Evolutionary conservation across 2,113 vertebrate genomes (phyloP).

Genomic region (Notechis scutatus): DNA sequence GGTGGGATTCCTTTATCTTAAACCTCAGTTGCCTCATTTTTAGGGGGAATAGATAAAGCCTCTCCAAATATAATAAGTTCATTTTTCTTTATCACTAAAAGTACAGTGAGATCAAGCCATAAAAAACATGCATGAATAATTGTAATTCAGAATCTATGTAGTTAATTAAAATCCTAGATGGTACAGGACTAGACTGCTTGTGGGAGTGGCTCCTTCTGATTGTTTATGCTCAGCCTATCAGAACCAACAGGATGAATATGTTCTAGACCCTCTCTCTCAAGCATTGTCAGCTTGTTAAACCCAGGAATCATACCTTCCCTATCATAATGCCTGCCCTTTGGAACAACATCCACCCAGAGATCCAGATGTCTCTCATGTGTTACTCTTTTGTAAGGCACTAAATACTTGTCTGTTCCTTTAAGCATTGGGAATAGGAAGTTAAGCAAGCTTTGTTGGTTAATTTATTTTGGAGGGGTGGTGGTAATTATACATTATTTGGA

Average conservation of each 20-base stretch:
- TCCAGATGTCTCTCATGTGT: not conserved
- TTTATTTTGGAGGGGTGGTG: not conserved
- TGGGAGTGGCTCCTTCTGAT: not conserved
- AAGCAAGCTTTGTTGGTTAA: not conserved
- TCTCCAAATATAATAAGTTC: not conserved
- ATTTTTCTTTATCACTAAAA: not conserved
- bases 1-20: not conserved
- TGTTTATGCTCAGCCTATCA: not conserved
- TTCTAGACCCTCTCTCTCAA: not conserved
- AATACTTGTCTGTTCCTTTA: not conserved
- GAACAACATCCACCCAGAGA: not conserved
- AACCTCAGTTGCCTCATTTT: not conserved
- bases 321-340: not conserved
- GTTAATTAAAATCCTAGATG: not conserved
- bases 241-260: not conserved
- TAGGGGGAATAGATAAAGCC: not conserved
- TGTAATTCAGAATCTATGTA: not conserved
- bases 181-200: not conserved
- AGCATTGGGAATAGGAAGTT: not conserved
- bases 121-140: not conserved
- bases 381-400: not conserved
- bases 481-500: not conserved
- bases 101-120: not conserved
- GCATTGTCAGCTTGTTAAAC: not conserved
- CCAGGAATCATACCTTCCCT: not conserved